phyloP scores from a whole-genome alignment of 2,113 vertebrate species.

The Marmota monax region DNA sequence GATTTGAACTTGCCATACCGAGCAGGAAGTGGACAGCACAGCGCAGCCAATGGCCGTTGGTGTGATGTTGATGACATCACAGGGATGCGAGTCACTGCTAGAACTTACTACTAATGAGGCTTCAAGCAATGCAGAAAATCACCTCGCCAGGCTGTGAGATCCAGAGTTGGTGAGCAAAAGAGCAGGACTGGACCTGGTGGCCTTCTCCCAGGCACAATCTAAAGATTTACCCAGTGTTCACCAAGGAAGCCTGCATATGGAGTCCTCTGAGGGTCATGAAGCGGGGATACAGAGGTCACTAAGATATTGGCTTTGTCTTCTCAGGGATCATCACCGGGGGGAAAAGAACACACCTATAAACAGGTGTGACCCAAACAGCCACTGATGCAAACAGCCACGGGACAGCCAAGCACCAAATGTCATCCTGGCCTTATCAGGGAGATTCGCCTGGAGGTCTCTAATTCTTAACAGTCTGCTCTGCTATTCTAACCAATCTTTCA shows the following conservation, averaged over 20 bases:
- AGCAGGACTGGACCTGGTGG: background rate
- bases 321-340: background rate
- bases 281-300: background rate
- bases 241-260: background rate
- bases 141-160: background rate
- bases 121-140: background rate
- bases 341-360: background rate
- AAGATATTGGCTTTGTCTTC: background rate
- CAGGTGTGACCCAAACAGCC: background rate
- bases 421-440: background rate
- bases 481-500: constrained; percentile 37
- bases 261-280: background rate
- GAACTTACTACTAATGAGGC: background rate
- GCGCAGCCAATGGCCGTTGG: background rate
- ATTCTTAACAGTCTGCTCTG: background rate
- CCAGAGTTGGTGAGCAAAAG: too few species aligned
- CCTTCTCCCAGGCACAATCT: background rate
- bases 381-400: accelerated
- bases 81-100: background rate
- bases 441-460: background rate
- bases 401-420: background rate
- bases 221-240: background rate
- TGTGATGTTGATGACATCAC: background rate
- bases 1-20: background rate
- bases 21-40: accelerated